Conservation (phyloP, 2,888 invertebrate genomes). For the Eutolmus rufibarbis region DNA sequence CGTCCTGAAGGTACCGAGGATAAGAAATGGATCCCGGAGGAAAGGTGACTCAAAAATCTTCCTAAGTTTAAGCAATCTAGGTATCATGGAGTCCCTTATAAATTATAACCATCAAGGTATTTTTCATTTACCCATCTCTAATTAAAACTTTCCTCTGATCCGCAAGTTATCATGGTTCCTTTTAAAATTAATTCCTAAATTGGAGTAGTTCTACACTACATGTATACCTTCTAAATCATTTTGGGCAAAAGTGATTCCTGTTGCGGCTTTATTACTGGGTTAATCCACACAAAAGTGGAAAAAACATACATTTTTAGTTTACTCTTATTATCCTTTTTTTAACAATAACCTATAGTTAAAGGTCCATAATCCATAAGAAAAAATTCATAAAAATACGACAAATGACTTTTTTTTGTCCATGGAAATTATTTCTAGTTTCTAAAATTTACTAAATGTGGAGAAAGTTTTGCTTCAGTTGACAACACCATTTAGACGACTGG, state of each 20-base stretch:
- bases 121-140: background rate
- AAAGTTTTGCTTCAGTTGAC: too few relatives aligned
- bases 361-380: too few relatives aligned
- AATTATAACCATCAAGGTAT: background rate
- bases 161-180: background rate
- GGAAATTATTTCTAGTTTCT: too few relatives aligned
- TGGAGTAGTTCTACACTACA: background rate
- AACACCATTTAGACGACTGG: too few relatives aligned
- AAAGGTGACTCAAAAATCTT: conserved; percentile 10
- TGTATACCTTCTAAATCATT: background rate
- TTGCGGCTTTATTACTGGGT: background rate
- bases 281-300: too few relatives aligned
- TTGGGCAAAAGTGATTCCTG: background rate
- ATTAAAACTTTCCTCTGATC: background rate
- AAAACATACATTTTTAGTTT: too few relatives aligned
- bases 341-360: too few relatives aligned
- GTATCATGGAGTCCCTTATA: background rate
- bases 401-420: too few relatives aligned
- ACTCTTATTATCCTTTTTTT: too few relatives aligned
- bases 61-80: background rate
- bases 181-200: background rate
- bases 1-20: conserved; percentile 42
- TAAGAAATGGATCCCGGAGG: background rate
- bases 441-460: too few relatives aligned
- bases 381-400: too few relatives aligned